phyloP scores from a whole-genome alignment of 2,888 invertebrate species.

The Thyatira batis region DNA sequence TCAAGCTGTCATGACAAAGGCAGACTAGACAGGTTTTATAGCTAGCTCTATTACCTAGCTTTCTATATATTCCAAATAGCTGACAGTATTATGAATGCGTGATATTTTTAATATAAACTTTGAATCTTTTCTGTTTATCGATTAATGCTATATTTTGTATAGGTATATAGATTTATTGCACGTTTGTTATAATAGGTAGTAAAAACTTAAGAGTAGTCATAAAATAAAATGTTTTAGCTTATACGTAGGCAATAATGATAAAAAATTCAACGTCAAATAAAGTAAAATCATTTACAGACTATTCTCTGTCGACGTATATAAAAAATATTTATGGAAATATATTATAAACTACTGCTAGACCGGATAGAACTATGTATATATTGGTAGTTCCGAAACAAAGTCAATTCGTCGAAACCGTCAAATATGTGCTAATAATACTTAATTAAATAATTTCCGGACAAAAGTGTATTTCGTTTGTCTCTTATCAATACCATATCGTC shows the following conservation, averaged over 20 bases:
- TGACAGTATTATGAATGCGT: neutral
- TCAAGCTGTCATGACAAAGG: neutral
- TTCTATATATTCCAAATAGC: neutral
- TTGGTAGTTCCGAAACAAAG: too few species aligned
- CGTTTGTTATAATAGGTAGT: neutral
- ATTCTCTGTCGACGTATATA: too few species aligned
- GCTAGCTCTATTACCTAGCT: neutral
- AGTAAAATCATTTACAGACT: too few species aligned
- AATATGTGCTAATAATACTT: too few species aligned
- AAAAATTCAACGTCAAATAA: too few species aligned
- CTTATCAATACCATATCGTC: too few species aligned
- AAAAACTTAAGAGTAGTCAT: neutral
- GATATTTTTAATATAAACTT: neutral
- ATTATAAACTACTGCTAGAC: too few species aligned
- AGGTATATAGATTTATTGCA: neutral
- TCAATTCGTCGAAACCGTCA: too few species aligned
- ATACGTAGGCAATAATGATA: neutral
- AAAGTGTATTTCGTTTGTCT: too few species aligned
- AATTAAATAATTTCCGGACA: too few species aligned
- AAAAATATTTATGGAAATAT: too few species aligned
- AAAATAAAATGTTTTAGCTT: neutral
- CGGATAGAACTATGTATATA: too few species aligned
- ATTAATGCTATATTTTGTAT: neutral
- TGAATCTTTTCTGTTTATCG: neutral
- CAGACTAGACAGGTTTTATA: neutral